These are phyloP conservation scores for Ia io DNA, from an alignment of 2,113 vertebrate species.

Conservation along the genomic window DNA sequence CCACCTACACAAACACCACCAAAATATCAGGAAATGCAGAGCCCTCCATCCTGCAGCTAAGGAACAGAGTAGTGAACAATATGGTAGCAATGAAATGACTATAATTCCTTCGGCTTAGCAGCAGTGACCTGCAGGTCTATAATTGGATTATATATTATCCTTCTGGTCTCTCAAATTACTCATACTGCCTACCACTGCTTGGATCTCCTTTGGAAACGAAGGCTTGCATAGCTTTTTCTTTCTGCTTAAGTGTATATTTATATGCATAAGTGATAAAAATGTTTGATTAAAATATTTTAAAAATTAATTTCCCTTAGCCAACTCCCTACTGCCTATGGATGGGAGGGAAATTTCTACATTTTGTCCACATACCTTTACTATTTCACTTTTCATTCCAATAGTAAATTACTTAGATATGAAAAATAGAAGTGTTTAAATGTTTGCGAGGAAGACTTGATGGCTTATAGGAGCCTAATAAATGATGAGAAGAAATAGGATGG, in stretches of 20 bases:
- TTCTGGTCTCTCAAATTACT: background rate
- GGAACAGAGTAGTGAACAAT: background rate
- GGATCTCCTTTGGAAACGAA: background rate
- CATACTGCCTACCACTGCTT: background rate
- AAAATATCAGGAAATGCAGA: background rate
- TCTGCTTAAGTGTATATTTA: background rate
- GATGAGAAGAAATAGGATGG: background rate
- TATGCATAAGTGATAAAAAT: background rate
- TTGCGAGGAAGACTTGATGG: background rate
- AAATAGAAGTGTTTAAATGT: background rate
- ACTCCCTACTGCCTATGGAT: background rate
- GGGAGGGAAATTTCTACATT: background rate
- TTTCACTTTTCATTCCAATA: background rate
- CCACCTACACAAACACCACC: background rate
- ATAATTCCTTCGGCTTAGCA: slow-evolving; percentile 21
- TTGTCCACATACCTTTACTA: too few species aligned
- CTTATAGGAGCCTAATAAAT: background rate
- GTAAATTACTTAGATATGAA: background rate
- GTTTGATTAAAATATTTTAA: background rate
- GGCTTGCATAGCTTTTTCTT: background rate
- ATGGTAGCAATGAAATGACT: background rate
- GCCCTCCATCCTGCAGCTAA: background rate
- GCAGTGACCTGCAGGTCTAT: background rate
- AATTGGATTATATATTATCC: slow-evolving; percentile 32
- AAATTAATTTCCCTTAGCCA: slow-evolving; percentile 7